phyloP scores from a whole-genome alignment of 1,140 invertebrate genomes.

The Aphaenogaster floridana region DNA sequence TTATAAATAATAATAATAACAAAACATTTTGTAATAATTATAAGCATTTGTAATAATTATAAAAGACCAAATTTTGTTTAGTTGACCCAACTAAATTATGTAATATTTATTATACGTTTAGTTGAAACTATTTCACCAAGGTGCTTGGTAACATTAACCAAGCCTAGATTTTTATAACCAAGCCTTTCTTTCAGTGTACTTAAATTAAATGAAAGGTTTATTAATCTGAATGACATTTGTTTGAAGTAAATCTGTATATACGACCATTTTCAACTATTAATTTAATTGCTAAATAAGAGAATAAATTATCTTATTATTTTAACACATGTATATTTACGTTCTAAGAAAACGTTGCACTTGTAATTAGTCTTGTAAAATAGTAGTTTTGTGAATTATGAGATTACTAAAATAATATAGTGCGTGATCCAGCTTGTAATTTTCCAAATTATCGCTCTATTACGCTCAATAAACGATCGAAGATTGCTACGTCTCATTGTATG shows the following conservation, averaged over 20 bases:
- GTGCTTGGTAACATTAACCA: no score
- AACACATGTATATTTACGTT: not conserved
- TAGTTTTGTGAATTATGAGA: conserved; percentile 4
- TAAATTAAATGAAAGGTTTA: not conserved
- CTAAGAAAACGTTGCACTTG: not conserved
- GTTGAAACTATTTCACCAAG: no score
- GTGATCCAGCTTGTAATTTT: conserved; percentile 3
- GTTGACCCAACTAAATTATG: no score
- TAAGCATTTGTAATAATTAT: no score
- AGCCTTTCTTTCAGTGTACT: no score
- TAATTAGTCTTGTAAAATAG: not conserved
- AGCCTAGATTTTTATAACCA: no score
- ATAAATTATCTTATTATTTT: not conserved
- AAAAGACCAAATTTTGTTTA: no score
- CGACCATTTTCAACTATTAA: not conserved
- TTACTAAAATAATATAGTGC: not conserved
- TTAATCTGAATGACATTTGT: not conserved
- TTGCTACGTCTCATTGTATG: not conserved
- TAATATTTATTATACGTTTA: no score
- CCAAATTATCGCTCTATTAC: not conserved
- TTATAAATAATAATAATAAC: no score
- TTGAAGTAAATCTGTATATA: not conserved
- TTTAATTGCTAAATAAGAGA: not conserved
- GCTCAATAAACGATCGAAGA: not conserved
- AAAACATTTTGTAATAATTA: no score